phyloP scores from a whole-genome alignment of 2,113 vertebrate species.

The Chloropsis hardwickii region DNA sequence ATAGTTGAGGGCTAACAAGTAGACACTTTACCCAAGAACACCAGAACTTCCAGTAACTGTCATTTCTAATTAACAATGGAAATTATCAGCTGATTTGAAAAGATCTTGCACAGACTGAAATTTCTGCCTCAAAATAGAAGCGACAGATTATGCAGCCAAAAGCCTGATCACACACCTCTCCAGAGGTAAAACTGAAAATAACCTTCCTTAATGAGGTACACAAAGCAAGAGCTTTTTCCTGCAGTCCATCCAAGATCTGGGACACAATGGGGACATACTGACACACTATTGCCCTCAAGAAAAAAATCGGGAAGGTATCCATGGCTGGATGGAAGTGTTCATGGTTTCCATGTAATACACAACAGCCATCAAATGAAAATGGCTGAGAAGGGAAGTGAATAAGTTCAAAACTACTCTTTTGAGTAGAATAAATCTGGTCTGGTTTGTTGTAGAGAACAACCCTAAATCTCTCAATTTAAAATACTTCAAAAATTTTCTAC shows the following conservation, averaged over 20 bases:
- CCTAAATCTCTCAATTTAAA: not conserved
- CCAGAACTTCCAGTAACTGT: not conserved
- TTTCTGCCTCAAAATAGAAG: not conserved
- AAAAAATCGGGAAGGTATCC: not conserved
- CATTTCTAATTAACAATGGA: not conserved
- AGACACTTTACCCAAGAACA: not conserved
- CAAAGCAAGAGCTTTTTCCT: not conserved
- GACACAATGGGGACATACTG: not conserved
- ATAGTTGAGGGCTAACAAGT: not conserved
- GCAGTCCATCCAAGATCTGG: not conserved
- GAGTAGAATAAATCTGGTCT: not conserved
- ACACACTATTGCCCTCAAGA: not conserved
- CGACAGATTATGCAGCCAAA: not conserved
- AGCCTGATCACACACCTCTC: not conserved
- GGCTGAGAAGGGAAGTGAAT: not conserved
- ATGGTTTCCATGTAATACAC: not conserved
- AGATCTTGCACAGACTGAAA: not conserved
- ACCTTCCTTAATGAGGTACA: not conserved
- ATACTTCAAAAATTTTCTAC: not conserved
- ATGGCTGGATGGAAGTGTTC: rapidly evolving
- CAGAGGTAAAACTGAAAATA: not conserved
- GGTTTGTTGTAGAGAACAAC: not conserved
- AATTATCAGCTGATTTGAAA: not conserved
- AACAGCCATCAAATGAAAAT: not conserved
- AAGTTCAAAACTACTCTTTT: not conserved